phyloP scores from a whole-genome alignment of 2,113 vertebrate genomes.

The Herpetotheres cachinnans region DNA sequence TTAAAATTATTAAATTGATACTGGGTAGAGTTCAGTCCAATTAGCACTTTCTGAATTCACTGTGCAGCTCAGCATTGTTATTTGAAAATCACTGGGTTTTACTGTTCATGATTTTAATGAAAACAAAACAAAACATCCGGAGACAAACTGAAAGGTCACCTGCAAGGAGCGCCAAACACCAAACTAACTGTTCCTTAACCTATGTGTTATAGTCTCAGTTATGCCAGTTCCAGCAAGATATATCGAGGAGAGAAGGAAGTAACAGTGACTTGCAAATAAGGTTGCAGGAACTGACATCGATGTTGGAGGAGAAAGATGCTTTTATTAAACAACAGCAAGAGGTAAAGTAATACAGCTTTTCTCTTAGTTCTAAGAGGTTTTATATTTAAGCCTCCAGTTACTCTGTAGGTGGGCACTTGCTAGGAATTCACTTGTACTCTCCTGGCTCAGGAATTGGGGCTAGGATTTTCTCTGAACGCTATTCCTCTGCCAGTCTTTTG shows the following conservation, averaged over 20 bases:
- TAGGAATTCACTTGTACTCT: background rate
- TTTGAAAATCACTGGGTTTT: background rate
- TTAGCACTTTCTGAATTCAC: background rate
- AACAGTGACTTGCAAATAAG: slow-evolving; percentile 84
- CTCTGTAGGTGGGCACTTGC: background rate
- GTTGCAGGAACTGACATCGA: slow-evolving; percentile 81
- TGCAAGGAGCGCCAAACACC: background rate
- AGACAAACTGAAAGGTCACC: background rate
- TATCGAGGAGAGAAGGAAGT: slow-evolving; percentile 69
- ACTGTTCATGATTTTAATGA: background rate
- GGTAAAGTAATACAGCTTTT: slow-evolving; percentile 50
- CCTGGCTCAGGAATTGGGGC: background rate
- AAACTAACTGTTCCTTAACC: background rate
- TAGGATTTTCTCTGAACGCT: background rate
- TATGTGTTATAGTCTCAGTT: slow-evolving; percentile 77
- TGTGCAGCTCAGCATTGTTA: background rate
- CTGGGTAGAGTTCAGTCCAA: background rate
- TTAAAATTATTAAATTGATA: background rate
- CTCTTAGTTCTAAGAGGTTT: background rate
- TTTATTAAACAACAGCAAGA: slow-evolving; percentile 86
- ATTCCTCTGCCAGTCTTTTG: background rate
- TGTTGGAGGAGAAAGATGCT: slow-evolving; percentile 83
- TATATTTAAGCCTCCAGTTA: background rate
- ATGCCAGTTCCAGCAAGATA: slow-evolving; percentile 80
- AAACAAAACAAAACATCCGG: background rate